Base-by-base conservation (phyloP, 2,797 vertebrate genomes). In the Neomorphus geoffroyi region DNA sequence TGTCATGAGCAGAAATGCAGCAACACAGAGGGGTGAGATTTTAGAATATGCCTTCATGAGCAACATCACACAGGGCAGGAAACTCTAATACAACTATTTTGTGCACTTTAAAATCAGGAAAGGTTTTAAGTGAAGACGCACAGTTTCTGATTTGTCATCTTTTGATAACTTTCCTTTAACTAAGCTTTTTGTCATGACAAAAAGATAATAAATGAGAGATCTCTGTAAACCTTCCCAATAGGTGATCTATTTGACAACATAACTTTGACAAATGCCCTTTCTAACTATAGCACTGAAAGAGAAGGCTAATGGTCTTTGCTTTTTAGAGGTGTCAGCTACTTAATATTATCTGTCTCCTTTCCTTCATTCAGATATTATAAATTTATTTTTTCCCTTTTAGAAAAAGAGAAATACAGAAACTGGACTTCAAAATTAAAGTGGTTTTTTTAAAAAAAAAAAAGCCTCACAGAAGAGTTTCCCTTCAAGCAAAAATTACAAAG, bases 381-480 rank as follows among this genome's bases (percentile, higher is more conserved):
- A 71, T 65, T 26, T 79, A 7, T 15, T 57, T 80, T 86, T 71
- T 89, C 37, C 41, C 21, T 91, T 88, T 85, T 27, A 86, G 45
- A 61, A 81, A 24, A 85, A 32, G 16, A 88, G 61, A 91, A 94
- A 86, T 80, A 91, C 24, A 94, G 88, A 90, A 93, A 89, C 35
- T 60, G 62, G n/a, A 80, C 33, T 43, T 86, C 7, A 45, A 67
- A 93, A 89, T 64, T 45, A 48, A 84, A 86, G 43, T 51, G 24
- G n/a, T 72, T 35, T 66, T 61, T 17, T 13, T 21, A 30, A 13
- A 14, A 41, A 62, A 11, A 6, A 53, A 45, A 72, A 62, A 67
- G 18, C 5, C 58, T 90, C 56, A 43, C 3, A 86, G 48, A 88
- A 87, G 70, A 80, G 12, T 58, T 88, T 95, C 75, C 53, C 78